These are phyloP conservation scores for Coendou prehensilis DNA, from an alignment of 2,797 vertebrate genomes.

Conservation along the genomic window DNA sequence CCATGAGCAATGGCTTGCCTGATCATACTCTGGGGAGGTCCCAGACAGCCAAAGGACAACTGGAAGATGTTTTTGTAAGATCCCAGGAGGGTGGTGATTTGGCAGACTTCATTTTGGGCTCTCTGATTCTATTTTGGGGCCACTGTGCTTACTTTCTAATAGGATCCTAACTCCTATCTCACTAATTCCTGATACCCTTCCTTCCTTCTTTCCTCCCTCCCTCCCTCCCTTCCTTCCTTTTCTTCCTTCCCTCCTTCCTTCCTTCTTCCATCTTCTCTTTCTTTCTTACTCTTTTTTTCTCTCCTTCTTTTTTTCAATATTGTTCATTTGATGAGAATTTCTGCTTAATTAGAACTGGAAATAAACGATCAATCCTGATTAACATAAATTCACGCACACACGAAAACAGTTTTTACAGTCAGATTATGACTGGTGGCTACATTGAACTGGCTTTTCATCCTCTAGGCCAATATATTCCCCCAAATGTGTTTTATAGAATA, in stretches of 20 bases:
- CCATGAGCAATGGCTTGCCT: neutral
- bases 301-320: neutral
- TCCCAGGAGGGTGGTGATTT: neutral
- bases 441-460: neutral
- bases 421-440: neutral
- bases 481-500: neutral
- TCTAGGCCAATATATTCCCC: neutral
- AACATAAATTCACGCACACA: neutral
- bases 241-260: neutral
- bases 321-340: conserved; percentile 18
- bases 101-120: neutral
- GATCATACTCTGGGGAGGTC: neutral
- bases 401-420: neutral
- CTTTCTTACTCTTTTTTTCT: neutral
- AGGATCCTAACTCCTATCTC: neutral
- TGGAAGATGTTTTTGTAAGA: no score
- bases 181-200: neutral
- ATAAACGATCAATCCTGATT: neutral
- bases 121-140: neutral
- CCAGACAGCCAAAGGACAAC: neutral
- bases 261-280: no score
- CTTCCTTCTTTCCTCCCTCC: neutral
- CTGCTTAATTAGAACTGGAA: neutral
- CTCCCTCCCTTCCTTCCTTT: neutral
- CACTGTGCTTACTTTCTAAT: neutral